phyloP scores from a whole-genome alignment of 2,888 invertebrate genomes.

The Cenopis cana region DNA sequence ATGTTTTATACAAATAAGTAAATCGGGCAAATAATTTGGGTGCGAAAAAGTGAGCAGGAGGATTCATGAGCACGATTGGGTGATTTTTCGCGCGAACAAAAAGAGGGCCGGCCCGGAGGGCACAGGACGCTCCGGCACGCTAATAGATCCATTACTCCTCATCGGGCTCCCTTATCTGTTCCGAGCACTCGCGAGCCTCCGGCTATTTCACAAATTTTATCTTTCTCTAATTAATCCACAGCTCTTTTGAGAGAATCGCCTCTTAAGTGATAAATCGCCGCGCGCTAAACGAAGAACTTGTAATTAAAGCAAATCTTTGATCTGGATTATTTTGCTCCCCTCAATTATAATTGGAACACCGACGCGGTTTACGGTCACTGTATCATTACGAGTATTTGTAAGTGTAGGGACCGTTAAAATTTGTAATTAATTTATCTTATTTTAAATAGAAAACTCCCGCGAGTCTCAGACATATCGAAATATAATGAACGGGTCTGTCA shows the following conservation, averaged over 20 bases:
- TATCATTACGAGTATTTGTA: background rate
- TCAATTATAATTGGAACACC: constrained; percentile 56
- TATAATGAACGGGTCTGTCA: too few relatives aligned
- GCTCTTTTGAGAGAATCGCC: constrained; percentile 74
- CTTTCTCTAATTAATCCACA: constrained; percentile 79
- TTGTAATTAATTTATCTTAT: too few relatives aligned
- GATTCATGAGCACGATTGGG: constrained; percentile 64
- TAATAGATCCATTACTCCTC: constrained; percentile 77
- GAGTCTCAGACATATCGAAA: too few relatives aligned
- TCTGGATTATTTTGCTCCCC: constrained; percentile 64
- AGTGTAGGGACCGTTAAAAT: too few relatives aligned
- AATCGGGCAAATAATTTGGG: constrained; percentile 55
- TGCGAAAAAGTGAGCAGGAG: constrained; percentile 59
- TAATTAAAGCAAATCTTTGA: constrained; percentile 78
- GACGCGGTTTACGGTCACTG: background rate
- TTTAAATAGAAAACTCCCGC: too few relatives aligned
- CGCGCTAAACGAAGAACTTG: constrained; percentile 70
- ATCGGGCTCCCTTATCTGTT: constrained; percentile 74
- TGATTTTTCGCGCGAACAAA: constrained; percentile 67
- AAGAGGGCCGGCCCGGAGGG: constrained; percentile 56
- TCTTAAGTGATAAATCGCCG: constrained; percentile 77
- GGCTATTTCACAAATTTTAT: constrained; percentile 80
- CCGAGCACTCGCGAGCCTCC: constrained; percentile 71
- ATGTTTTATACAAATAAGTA: constrained; percentile 66
- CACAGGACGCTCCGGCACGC: constrained; percentile 58